Evolutionary conservation across 2,888 invertebrate genomes (phyloP), one percentile per base, ranked within the genome.

Genomic region (Neelides folsomi): DNA sequence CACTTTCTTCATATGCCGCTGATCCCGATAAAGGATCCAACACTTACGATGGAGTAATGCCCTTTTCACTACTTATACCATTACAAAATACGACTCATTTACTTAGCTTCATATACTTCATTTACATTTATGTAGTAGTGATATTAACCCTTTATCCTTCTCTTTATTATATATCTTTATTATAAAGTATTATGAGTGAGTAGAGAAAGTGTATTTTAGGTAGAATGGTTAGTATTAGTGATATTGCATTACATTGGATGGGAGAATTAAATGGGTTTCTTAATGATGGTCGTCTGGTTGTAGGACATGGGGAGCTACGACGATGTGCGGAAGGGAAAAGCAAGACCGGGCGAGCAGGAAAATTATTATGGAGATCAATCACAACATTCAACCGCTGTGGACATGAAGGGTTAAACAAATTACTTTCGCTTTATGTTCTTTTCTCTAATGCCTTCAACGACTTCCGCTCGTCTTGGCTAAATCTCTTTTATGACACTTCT

Each of bases 381-480:
- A n/a, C 56, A 55, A 13, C 57, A 47, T 7, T 51, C 53, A 38
- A 45, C 55, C 34, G 43, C 55, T 0, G 59, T 63, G 16, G 61
- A 63, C 35, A 61, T 61, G 58, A 61, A 59, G 53, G 61, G 59
- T 60, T 10, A 10, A 19, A 43, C 12, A n/a, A 18, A 43, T n/a
- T n/a, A 43, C 16, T 18, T 43, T 13, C 13, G 4, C 10, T 15
- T 19, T 18, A 10, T 41, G 13, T n/a, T 6, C 2, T 6, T 43
- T 16, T 43, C 15, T 15, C 12, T 43, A 4, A 6, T 3, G 27
- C 3, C 27, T 27, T 27, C 27, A 3, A 5, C 27, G 7, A 27
- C 7, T 27, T 43, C 13, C 43, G 7, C 19, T 43, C 4, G 7
- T 12, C 3, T 7, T 43, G 7, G 4, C n/a, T 5, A 16, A 16